Percentiles rank a stretch among this genome's conserved stretches.
Evolutionary conservation across 2,797 vertebrate genomes (phyloP).

Genomic region (Siniperca obscura): DNA sequence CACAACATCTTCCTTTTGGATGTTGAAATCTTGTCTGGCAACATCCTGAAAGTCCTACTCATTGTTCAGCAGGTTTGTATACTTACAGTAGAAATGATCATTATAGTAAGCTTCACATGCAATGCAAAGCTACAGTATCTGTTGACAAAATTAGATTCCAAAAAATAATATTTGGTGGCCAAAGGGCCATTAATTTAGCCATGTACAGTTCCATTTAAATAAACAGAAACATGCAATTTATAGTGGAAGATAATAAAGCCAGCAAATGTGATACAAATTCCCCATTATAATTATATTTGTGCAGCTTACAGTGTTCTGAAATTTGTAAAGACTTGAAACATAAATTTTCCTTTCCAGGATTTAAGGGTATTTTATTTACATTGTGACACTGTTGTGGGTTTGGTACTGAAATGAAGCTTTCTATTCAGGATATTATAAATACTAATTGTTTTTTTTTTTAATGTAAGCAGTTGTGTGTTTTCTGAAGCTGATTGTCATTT

Average conservation of each 20-base stretch:
- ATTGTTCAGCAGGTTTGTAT: slow-evolving; percentile 60
- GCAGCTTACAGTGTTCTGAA: slow-evolving; percentile 73
- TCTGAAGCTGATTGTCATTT: slow-evolving; percentile 55
- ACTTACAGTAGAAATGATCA: slow-evolving; percentile 45
- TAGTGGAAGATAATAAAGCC: slow-evolving; percentile 72
- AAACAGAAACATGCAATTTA: slow-evolving; percentile 73
- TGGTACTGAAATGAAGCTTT: slow-evolving; percentile 77
- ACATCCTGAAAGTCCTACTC: slow-evolving; percentile 55
- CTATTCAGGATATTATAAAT: slow-evolving; percentile 72
- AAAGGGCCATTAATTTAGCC: slow-evolving; percentile 59
- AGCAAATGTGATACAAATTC: slow-evolving; percentile 71
- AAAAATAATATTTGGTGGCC: slow-evolving; percentile 54
- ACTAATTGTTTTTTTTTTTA: slow-evolving; percentile 50
- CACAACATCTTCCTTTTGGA: slow-evolving; percentile 69
- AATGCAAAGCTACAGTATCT: slow-evolving; percentile 58
- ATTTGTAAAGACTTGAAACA: slow-evolving; percentile 77
- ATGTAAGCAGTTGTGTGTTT: slow-evolving; percentile 49
- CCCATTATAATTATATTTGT: slow-evolving; percentile 67
- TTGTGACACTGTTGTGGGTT: slow-evolving; percentile 77
- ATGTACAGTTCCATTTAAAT: slow-evolving; percentile 77
- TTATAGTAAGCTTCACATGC: slow-evolving; percentile 59
- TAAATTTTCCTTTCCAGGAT: slow-evolving; percentile 72
- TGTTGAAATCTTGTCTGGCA: slow-evolving; percentile 58
- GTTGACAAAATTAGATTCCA: slow-evolving; percentile 51
- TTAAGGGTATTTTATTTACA: slow-evolving; percentile 75